Base-by-base conservation (phyloP, 2,113 vertebrate species). In the Paralichthys olivaceus region DNA sequence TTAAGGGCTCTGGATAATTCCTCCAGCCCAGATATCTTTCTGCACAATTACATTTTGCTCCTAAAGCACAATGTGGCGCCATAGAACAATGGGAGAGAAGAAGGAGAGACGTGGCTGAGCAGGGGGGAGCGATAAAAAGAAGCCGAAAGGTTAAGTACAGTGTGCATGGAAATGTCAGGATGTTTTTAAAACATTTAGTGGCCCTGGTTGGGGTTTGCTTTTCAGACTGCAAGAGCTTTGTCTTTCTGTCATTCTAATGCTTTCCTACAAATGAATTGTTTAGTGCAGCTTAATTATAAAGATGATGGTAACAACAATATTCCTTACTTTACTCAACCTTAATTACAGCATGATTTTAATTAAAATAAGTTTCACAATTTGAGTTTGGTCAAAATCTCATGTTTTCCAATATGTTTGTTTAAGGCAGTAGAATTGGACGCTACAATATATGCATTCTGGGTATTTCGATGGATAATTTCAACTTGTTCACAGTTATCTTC, bases 1-100 rank as follows among this genome's bases (percentile, higher is more conserved):
- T 11, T 89, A 81, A 88, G 86, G 86, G 87, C 85, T 69, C 1
- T 8, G 56, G 71, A 64, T 88, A 81, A 87, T 89, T 89, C 53
- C 54, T 80, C 77, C 45, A 32, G 62, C 49, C 57, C 55, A n/a
- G 53, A 78, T 85, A 85, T 83, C 54, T 72, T 85, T 91, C 70
- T 82, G 77, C 65, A 82, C 83, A 86, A 90, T 90, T 90, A 87
- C 54, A 82, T 54, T 28, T 76, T 57, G 47, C 81, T 85, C 69
- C 84, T 74, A 72, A 85, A 83, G 85, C 83, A 83, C 84, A 83
- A 80, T 62, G 61, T 69, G 66, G 56, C 75, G 79, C 75, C 77
- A 70, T 57, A 69, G 60, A 40, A 59, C 68, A 68, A 64, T 43
- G 19, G 12, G 25, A 63, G 71, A 28, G 65, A 60, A 55, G 63